Evolutionary conservation across 2,797 vertebrate genomes (phyloP), one percentile per base, ranked within the genome.

Genomic region (Neosalanx taihuensis): DNA sequence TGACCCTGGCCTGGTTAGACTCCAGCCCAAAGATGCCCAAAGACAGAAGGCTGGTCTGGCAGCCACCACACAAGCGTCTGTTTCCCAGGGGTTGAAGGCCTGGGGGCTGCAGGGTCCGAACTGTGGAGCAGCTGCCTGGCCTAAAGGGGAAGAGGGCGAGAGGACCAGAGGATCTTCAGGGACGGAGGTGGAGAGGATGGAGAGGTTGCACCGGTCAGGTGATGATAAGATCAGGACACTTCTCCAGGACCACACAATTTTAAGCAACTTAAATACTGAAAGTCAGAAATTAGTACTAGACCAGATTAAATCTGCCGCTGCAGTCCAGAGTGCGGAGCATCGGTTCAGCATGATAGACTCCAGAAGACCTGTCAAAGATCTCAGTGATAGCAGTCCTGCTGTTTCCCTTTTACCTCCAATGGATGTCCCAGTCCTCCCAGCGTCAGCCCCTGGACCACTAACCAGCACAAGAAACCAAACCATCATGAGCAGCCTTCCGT

Each of bases 221-320:
- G 57, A 56, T 23, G 63, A 41, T 64, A 77, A 17, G 51, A 17
- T 59, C 59, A 82, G 37, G 57, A 75, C 87, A 3, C 85, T 81
- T 1, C 73, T 90, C 6, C 83, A 85, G 69, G 81, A 83, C 17
- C 83, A 83, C 29, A 69, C 80, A 58, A 72, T 68, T 0, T 80
- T 89, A 51, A 77, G 72, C 13, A 70, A 81, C 56, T 17, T 26
- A 3, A 79, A 80, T 23, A 6, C 3, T 15, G 26, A 2, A 15
- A 13, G 2, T 46, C 35, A 57, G 15, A 4, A 5, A 0, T 74
- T 72, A 66, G 57, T 85, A 70, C 51, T 80, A 60, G 76, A 65
- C 20, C 77, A 67, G 23, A 15, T 53, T 17, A 63, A 29, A 61
- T 67, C 4, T 13, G 76, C 58, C 30, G 37, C 31, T 15, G n/a